Conservation (phyloP, 2,113 vertebrate genomes). For the Puma concolor region DNA sequence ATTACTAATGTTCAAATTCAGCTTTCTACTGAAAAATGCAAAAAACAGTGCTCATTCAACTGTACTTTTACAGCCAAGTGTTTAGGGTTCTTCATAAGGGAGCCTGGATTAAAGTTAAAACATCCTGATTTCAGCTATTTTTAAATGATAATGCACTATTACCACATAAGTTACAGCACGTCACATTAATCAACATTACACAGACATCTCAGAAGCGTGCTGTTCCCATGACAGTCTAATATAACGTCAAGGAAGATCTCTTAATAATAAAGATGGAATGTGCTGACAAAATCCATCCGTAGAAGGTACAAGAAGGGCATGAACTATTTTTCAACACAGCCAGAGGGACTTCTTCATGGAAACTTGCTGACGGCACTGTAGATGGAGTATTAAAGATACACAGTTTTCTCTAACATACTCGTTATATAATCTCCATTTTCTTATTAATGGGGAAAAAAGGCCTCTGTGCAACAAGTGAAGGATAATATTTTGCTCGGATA, state of each 20-base stretch:
- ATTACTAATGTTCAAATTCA: background rate
- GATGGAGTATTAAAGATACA: background rate
- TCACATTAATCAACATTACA: conserved; percentile 40
- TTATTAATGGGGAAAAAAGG: background rate
- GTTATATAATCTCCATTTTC: background rate
- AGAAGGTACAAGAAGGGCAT: background rate
- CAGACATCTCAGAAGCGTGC: background rate
- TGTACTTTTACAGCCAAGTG: background rate
- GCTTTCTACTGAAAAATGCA: background rate
- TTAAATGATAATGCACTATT: background rate
- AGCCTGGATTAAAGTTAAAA: background rate
- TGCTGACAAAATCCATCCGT: background rate
- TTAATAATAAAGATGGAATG: background rate
- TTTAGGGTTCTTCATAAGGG: background rate
- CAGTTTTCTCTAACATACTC: background rate
- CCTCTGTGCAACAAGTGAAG: background rate
- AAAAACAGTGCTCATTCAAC: background rate
- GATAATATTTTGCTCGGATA: background rate
- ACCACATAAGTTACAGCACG: background rate
- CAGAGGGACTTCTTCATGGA: background rate
- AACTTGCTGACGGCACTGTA: background rate
- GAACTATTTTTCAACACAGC: background rate
- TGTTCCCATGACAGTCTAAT: background rate
- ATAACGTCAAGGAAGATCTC: conserved; percentile 22
- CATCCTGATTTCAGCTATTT: background rate